Evolutionary conservation across 2,888 invertebrate species (phyloP).

Genomic region (Rhamnusium bicolor): DNA sequence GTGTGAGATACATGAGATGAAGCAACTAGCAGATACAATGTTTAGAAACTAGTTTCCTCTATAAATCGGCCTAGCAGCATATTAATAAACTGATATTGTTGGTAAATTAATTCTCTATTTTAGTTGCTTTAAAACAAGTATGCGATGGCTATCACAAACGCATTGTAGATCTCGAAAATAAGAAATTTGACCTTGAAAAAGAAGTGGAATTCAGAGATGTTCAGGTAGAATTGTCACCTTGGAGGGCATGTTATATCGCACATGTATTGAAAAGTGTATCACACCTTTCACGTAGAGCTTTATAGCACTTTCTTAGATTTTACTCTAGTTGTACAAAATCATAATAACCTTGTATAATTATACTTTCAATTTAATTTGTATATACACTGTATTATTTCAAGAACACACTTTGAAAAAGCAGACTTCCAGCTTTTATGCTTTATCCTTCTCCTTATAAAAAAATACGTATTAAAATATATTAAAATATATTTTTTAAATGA

Average conservation of each 20-base stretch:
- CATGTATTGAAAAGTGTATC: conserved; percentile 49
- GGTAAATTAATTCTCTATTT: conserved; percentile 49
- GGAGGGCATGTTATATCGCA: conserved; percentile 56
- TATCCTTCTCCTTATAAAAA: no score
- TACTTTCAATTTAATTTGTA: conserved; percentile 39
- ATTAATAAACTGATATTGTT: conserved; percentile 7
- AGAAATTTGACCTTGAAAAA: conserved; percentile 98
- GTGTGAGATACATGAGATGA: no score
- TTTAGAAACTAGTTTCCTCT: no score
- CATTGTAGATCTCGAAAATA: conserved; percentile 87
- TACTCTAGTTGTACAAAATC: conserved; percentile 35
- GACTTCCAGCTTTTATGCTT: conserved; percentile 51
- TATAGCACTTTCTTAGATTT: conserved; percentile 46
- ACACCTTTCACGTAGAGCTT: conserved; percentile 59
- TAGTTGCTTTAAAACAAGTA: conserved; percentile 67
- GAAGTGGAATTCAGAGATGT: conserved; percentile 96
- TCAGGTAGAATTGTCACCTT: conserved; percentile 80
- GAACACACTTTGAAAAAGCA: conserved; percentile 35
- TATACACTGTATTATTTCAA: conserved; percentile 47
- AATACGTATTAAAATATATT: no score
- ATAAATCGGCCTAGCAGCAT: not conserved
- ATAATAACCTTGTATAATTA: conserved; percentile 35
- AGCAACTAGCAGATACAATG: no score
- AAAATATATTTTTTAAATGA: no score
- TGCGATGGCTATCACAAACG: conserved; percentile 84